Percentiles rank a stretch among this genome's conserved stretches.
Evolutionary conservation across 2,113 vertebrate species (phyloP).

Genomic region (Scomber colias): DNA sequence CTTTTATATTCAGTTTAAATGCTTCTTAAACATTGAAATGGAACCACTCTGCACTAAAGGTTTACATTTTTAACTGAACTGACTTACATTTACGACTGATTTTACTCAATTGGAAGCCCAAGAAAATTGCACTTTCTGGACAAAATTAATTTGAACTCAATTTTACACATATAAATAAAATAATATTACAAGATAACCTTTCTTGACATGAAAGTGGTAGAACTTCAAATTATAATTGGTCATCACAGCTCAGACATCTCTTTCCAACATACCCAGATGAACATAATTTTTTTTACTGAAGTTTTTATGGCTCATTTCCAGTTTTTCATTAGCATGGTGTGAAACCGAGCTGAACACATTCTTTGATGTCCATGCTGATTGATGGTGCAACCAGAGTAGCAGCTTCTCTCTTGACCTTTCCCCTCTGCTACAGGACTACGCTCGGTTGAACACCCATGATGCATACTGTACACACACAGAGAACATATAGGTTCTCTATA

Average conservation of each 20-base stretch:
- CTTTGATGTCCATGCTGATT: slow-evolving; percentile 7
- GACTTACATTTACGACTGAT: background rate
- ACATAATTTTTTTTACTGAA: background rate
- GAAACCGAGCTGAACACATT: slow-evolving; percentile 1
- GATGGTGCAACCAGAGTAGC: slow-evolving; percentile 35
- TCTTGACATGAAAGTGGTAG: too few species aligned
- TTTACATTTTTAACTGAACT: background rate
- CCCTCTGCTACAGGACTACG: slow-evolving; percentile 2
- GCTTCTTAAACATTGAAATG: background rate
- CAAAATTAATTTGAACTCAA: too few species aligned
- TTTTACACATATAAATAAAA: too few species aligned
- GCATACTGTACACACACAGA: slow-evolving; percentile 23
- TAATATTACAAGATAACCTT: too few species aligned
- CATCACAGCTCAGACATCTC: background rate
- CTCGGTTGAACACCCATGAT: background rate
- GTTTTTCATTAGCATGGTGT: background rate
- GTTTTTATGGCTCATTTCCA: background rate
- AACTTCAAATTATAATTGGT: background rate
- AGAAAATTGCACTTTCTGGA: background rate
- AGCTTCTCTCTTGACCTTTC: background rate
- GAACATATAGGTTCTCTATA: background rate
- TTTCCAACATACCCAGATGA: too few species aligned
- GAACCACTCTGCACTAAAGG: background rate
- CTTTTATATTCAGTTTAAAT: background rate
- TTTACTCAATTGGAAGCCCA: background rate